phyloP scores from a whole-genome alignment of 2,113 vertebrate species.

The Callorhinus ursinus region DNA sequence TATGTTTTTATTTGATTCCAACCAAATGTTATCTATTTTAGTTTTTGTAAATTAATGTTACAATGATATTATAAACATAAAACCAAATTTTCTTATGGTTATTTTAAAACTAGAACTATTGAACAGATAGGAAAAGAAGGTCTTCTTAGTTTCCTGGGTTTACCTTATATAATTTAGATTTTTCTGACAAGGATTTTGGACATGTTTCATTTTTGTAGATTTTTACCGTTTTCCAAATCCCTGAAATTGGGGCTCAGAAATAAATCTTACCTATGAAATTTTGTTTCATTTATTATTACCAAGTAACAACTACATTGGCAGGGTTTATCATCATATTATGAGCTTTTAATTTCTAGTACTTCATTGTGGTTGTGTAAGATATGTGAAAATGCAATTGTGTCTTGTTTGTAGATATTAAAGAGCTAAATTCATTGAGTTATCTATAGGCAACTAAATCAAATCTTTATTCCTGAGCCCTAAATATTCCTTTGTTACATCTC shows the following conservation, averaged over 20 bases:
- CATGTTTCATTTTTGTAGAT: neutral
- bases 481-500: neutral
- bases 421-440: conserved; percentile 7
- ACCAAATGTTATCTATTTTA: conserved; percentile 29
- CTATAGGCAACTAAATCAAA: neutral
- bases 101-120: conserved; percentile 52
- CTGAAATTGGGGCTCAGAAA: neutral
- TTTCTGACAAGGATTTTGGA: neutral
- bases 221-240: neutral
- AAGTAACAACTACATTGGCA: neutral
- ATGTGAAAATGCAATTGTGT: neutral
- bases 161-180: neutral
- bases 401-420: conserved; percentile 43
- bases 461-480: conserved; percentile 38
- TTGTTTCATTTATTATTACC: conserved; percentile 23
- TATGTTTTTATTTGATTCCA: conserved; percentile 34
- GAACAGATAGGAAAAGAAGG: neutral
- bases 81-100: neutral
- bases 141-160: neutral
- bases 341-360: conserved; percentile 41
- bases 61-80: neutral
- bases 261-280: conserved; percentile 42
- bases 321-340: neutral
- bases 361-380: conserved; percentile 23
- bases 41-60: conserved; percentile 40